Conservation (phyloP, 2,888 invertebrate genomes). For the Sepiola atlantica region DNA sequence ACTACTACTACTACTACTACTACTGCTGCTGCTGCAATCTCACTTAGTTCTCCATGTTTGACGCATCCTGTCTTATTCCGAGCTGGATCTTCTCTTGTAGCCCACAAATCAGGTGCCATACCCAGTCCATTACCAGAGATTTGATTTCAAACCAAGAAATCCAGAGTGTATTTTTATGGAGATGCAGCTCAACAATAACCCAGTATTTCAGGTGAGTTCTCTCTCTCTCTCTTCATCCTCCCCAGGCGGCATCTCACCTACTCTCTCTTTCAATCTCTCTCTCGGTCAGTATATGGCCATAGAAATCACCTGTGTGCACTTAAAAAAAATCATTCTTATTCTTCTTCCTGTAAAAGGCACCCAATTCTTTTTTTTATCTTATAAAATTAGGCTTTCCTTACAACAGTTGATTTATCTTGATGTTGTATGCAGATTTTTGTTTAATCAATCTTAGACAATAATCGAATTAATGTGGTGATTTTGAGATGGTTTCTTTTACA, state of each 20-base stretch:
- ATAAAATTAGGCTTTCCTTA: slow-evolving; percentile 10
- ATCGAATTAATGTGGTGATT: slow-evolving; percentile 21
- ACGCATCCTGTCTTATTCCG: slow-evolving; percentile 33
- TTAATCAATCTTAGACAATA: neutral
- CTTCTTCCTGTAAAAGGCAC: neutral
- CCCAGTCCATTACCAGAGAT: slow-evolving; percentile 44
- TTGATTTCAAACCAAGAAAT: slow-evolving; percentile 42
- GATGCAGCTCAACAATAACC: slow-evolving; percentile 24
- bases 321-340: neutral
- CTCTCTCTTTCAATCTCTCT: slow-evolving; percentile 15
- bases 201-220: slow-evolving; percentile 40
- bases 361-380: neutral
- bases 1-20: neutral
- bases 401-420: neutral
- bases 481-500: neutral
- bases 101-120: slow-evolving; percentile 43
- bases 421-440: slow-evolving; percentile 6
- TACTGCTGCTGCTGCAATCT: slow-evolving; percentile 23
- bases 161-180: neutral
- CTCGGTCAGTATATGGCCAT: neutral
- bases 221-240: neutral
- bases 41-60: neutral
- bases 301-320: slow-evolving; percentile 19
- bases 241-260: neutral
- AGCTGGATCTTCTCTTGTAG: slow-evolving; percentile 47